Evolutionary conservation across 2,888 invertebrate species (phyloP).

Genomic region (Pegoplata infirma): DNA sequence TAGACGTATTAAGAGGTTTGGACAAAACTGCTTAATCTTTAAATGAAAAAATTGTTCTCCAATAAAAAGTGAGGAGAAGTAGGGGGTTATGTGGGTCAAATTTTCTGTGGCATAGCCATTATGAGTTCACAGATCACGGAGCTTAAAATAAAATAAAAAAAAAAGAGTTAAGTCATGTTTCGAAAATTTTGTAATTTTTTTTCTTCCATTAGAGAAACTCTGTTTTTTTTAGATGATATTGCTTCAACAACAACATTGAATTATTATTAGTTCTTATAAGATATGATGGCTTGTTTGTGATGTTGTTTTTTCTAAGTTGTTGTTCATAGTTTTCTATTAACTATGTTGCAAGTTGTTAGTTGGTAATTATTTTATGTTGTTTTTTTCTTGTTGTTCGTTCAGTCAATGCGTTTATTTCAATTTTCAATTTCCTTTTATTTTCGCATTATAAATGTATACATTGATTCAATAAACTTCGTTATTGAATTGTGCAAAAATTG

Average conservation of each 20-base stretch:
- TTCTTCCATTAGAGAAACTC: background rate
- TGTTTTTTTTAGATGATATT: conserved; percentile 29
- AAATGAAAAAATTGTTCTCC: too few relatives aligned
- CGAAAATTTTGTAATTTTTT: too few relatives aligned
- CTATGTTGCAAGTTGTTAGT: conserved; percentile 51
- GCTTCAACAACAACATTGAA: conserved; percentile 32
- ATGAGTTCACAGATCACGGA: too few relatives aligned
- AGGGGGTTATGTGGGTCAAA: too few relatives aligned
- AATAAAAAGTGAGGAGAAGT: too few relatives aligned
- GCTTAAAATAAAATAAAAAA: too few relatives aligned
- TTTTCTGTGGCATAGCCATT: too few relatives aligned
- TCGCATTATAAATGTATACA: conserved; percentile 24
- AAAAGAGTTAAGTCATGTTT: too few relatives aligned
- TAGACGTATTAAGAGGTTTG: too few relatives aligned
- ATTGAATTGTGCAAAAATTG: conserved; percentile 26
- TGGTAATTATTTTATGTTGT: conserved; percentile 54
- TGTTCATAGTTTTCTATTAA: conserved; percentile 9
- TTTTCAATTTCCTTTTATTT: conserved; percentile 54
- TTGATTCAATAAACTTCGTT: conserved; percentile 39
- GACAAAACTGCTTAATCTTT: too few relatives aligned
- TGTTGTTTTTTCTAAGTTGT: conserved; percentile 11
- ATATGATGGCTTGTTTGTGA: conserved; percentile 42
- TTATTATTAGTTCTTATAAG: conserved; percentile 50
- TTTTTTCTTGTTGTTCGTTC: background rate
- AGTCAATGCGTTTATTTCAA: conserved; percentile 38